These are phyloP conservation scores for Eupeodes luniger DNA, from an alignment of 2,888 invertebrate genomes.

Conservation along the genomic window DNA sequence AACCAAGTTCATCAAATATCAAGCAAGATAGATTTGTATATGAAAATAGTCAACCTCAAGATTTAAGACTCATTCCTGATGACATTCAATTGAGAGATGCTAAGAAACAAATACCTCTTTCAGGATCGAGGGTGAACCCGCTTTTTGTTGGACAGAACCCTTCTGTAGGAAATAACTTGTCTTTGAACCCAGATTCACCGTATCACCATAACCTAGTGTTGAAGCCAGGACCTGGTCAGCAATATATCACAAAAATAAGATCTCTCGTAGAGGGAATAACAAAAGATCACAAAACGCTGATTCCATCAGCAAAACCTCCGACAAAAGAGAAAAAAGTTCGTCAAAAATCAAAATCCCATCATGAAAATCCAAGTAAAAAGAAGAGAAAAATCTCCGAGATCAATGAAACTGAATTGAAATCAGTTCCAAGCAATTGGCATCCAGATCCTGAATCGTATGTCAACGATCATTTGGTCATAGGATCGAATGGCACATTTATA, in stretches of 20 bases:
- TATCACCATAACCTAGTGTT: background rate
- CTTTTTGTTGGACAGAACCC: no score
- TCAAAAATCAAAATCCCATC: background rate
- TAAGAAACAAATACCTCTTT: background rate
- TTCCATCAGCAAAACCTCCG: background rate
- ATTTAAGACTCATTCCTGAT: background rate
- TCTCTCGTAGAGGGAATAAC: background rate
- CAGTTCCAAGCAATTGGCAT: background rate
- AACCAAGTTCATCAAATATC: no score
- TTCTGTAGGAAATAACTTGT: background rate
- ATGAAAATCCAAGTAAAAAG: background rate
- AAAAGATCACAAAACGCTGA: background rate
- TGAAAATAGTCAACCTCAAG: background rate
- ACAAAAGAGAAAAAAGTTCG: constrained; percentile 4
- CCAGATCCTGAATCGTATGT: background rate
- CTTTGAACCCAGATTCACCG: background rate
- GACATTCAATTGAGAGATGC: background rate
- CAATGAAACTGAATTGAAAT: background rate
- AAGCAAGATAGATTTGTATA: background rate
- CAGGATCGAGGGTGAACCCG: background rate
- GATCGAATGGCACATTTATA: constrained; percentile 39
- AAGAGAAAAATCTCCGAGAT: background rate
- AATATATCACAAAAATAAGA: constrained; percentile 30
- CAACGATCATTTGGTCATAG: constrained; percentile 13
- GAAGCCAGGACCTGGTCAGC: constrained; percentile 22